Evolutionary conservation across 2,888 invertebrate species (phyloP).

Genomic region (Myopa tessellatipennis): DNA sequence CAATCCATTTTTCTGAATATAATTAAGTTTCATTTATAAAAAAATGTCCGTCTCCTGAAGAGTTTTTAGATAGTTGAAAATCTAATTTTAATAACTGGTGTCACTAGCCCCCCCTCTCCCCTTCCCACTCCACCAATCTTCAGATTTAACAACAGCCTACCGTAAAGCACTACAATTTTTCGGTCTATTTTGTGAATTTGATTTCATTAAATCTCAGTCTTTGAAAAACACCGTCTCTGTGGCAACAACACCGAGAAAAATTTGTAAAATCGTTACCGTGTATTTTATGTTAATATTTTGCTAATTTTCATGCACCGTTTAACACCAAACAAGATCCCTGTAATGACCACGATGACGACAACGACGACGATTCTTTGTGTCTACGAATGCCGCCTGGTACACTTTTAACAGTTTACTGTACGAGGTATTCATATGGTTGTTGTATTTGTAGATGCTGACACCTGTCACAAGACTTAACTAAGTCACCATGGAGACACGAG

Average conservation of each 20-base stretch:
- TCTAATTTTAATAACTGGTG: too few species aligned
- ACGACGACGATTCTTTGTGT: constrained; percentile 10
- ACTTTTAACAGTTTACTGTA: not conserved
- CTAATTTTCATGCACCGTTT: constrained; percentile 4
- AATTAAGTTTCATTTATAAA: too few species aligned
- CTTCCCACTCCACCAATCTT: too few species aligned
- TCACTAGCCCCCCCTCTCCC: too few species aligned
- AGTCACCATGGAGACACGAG: too few species aligned
- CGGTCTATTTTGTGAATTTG: too few species aligned
- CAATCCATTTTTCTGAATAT: too few species aligned
- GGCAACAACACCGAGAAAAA: not conserved
- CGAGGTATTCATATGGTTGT: not conserved
- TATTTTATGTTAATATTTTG: constrained; percentile 13
- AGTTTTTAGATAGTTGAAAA: too few species aligned
- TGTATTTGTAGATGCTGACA: not conserved
- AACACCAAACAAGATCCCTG: not conserved
- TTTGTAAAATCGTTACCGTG: constrained; percentile 4
- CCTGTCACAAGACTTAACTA: not conserved
- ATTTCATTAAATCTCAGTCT: not conserved
- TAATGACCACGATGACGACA: not conserved
- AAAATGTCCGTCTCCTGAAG: too few species aligned
- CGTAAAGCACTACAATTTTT: too few species aligned
- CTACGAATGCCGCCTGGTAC: not conserved
- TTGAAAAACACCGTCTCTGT: constrained; percentile 4
- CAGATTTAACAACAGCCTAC: too few species aligned